Percentiles rank a stretch among this genome's conserved stretches.
These are phyloP conservation scores for Drosophila albomicans DNA, from an alignment of 1,140 invertebrate species.

Conservation along the genomic window DNA sequence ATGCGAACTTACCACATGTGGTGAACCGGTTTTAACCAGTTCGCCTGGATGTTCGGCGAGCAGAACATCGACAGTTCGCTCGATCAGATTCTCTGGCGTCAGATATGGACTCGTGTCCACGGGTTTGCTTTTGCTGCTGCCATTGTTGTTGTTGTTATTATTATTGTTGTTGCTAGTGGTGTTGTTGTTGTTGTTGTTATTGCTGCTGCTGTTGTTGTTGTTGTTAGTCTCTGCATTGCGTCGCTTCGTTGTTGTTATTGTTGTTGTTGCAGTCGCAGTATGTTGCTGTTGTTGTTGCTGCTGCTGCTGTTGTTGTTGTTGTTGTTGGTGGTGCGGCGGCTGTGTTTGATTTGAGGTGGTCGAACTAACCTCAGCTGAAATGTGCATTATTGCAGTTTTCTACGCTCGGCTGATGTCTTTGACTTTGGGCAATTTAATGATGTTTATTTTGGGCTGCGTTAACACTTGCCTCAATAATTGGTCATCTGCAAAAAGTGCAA, in stretches of 20 bases:
- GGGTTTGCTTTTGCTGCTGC: constrained; percentile 64
- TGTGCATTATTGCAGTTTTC: constrained; percentile 86
- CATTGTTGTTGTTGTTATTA: constrained; percentile 59
- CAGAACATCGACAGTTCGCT: constrained; percentile 92
- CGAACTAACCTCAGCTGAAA: constrained; percentile 89
- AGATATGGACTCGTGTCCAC: constrained; percentile 86
- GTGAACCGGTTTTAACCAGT: constrained; percentile 95
- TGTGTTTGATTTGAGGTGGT: constrained; percentile 86
- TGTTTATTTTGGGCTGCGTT: background rate
- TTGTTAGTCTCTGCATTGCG: constrained; percentile 64
- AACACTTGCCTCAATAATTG: constrained; percentile 10
- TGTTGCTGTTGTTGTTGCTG: constrained; percentile 50
- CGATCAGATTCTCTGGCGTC: constrained; percentile 93
- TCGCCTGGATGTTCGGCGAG: constrained; percentile 96
- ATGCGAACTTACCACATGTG: constrained; percentile 90
- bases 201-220: constrained; percentile 50
- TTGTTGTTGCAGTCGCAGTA: constrained; percentile 53
- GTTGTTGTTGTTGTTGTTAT: constrained; percentile 55
- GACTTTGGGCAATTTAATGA: background rate
- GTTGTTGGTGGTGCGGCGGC: constrained; percentile 64
- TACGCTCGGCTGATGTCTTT: background rate
- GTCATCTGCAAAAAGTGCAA: constrained; percentile 31
- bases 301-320: constrained; percentile 81
- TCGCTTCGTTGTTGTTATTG: constrained; percentile 68
- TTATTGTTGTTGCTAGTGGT: constrained; percentile 61